Evolutionary conservation across 2,888 invertebrate genomes (phyloP).

Genomic region (Platycheirus rosarum): DNA sequence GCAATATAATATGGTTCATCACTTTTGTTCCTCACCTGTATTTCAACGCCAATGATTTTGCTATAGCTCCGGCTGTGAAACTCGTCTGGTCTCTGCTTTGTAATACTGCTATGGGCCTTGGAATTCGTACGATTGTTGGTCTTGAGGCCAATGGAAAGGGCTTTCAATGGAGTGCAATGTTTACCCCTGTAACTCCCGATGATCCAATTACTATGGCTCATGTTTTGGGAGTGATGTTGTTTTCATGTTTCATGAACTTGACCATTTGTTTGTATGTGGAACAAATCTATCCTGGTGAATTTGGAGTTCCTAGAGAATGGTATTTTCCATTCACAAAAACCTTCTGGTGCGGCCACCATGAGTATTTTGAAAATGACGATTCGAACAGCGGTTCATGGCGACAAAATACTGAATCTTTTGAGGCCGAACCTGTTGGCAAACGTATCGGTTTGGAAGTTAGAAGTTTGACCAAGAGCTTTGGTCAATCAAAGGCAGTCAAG

Average conservation of each 20-base stretch:
- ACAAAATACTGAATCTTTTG: slow-evolving; percentile 78
- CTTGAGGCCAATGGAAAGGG: slow-evolving; percentile 86
- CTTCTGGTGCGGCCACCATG: slow-evolving; percentile 82
- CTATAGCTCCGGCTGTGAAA: slow-evolving; percentile 85
- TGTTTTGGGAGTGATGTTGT: slow-evolving; percentile 80
- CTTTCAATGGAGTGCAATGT: slow-evolving; percentile 83
- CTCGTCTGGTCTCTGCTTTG: slow-evolving; percentile 86
- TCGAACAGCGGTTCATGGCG: slow-evolving; percentile 81
- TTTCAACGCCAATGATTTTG: slow-evolving; percentile 86
- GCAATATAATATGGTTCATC: slow-evolving; percentile 89
- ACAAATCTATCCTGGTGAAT: slow-evolving; percentile 91
- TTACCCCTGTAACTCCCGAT: slow-evolving; percentile 85
- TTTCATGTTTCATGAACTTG: slow-evolving; percentile 85
- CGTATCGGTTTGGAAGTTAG: slow-evolving; percentile 83
- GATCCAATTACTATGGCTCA: slow-evolving; percentile 83
- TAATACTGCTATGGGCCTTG: slow-evolving; percentile 88
- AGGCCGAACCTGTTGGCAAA: slow-evolving; percentile 83
- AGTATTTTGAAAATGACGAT: slow-evolving; percentile 85
- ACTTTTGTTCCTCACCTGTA: slow-evolving; percentile 88
- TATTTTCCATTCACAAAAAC: slow-evolving; percentile 89
- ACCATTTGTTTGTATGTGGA: slow-evolving; percentile 91
- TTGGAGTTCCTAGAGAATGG: slow-evolving; percentile 90
- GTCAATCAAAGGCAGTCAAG: slow-evolving; percentile 84
- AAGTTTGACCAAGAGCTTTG: slow-evolving; percentile 85
- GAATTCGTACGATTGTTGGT: slow-evolving; percentile 87